Evolutionary conservation across 2,797 vertebrate species (phyloP), one percentile per base, ranked within the genome.

Genomic region (Alauda arvensis): DNA sequence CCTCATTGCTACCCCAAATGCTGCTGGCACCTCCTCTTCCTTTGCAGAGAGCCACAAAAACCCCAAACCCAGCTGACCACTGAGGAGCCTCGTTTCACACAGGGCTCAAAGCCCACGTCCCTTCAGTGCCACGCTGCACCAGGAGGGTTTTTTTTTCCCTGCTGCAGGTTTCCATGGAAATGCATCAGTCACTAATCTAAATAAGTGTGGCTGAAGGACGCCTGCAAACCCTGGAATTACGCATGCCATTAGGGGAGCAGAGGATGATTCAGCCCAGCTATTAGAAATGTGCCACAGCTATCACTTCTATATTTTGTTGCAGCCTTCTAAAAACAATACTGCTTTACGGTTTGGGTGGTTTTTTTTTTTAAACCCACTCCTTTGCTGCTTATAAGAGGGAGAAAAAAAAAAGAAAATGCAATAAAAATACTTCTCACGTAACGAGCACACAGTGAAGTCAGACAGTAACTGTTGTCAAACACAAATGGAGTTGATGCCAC

Each of bases 91-190:
- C 45, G 75, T 94, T 96, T 86, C 66, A 91, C 94, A 95, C 94
- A 92, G 95, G 92, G 84, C 89, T 88, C 94, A 91, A 93, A 97
- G 89, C 95, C 91, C 63, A 96, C 87, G 90, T 95, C 94, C 95
- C 96, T 95, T 94, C 96, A 76, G 94, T 90, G 97, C 96, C 94
- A 97, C 95, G 82, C 95, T 96, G 95, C 97, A 97, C 95, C 95
- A 96, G 97, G 96, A 90, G 96, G 95, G 90, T 67, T 33, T 96
- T 92, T 93, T 94, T 91, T 60, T 2, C 46, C 96, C 90, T 94
- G 96, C 97, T 95, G 89, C 96, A 95, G 94, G 98, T 99, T 98
- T 97, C 98, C 98, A 98, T 98, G 98, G 98, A 96, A 98, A 98
- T 97, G 96, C 97, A 98, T 98, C 98, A 98, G 97, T 98, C 97